phyloP scores from a whole-genome alignment of 2,888 invertebrate genomes.

The Noctua comes region DNA sequence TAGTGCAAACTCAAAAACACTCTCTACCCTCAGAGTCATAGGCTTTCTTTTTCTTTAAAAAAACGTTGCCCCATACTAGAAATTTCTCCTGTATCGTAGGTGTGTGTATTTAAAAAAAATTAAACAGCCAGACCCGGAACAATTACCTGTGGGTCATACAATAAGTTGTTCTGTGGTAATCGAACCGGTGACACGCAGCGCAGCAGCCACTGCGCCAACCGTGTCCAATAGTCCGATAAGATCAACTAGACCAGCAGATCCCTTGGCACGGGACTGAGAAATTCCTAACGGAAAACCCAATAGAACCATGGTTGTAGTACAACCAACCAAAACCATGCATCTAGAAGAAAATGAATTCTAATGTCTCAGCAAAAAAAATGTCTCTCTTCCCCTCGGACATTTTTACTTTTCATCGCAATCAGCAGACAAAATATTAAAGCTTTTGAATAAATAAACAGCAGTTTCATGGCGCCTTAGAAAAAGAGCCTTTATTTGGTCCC shows the following conservation, averaged over 20 bases:
- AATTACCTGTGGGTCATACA: not conserved
- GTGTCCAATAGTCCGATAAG: not conserved
- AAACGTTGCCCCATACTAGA: not conserved
- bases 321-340: not conserved
- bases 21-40: not conserved
- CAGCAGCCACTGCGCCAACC: not conserved
- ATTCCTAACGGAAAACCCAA: not conserved
- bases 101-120: not conserved
- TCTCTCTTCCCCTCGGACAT: conserved; percentile 28
- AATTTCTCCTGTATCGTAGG: not conserved
- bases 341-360: conserved; percentile 13
- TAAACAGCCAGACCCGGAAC: not conserved
- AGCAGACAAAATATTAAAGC: conserved; percentile 61
- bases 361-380: conserved; percentile 23
- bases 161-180: not conserved
- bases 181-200: not conserved
- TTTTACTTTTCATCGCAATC: conserved; percentile 68
- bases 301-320: not conserved
- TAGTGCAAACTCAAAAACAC: not conserved
- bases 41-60: too few species aligned
- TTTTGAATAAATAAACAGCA: conserved; percentile 64
- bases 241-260: not conserved
- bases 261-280: not conserved
- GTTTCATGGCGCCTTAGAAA: conserved; percentile 59
- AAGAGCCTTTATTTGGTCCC: conserved; percentile 53